Evolutionary conservation across 2,797 vertebrate genomes (phyloP), one percentile per base, ranked within the genome.

Genomic region (Orientallactaga sibirica): DNA sequence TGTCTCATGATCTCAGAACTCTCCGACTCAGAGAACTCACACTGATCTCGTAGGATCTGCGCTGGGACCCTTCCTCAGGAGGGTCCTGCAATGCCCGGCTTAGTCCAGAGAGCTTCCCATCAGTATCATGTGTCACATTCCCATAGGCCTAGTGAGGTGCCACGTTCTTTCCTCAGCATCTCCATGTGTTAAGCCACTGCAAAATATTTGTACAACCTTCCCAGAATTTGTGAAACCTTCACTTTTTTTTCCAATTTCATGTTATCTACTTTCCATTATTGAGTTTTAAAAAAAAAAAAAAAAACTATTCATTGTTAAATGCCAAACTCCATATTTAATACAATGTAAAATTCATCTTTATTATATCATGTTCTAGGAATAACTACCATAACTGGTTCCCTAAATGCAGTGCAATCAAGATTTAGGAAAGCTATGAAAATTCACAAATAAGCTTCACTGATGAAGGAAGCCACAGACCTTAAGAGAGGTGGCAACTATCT

Each of bases 261-360:
- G 3, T 37, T 33, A 62, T 25, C 14, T 27, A 73, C 33, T 91
- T 75, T 43, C 55, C 52, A 70, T 9, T 22, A 1, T 78, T 88
- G 90, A 73, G 68, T 96, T 92, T 27, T n/a, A 25, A 12, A 62
- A 88, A 88, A 37, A 37, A 25, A 12, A 62, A 88, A 88, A 37
- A 22, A 33, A 82, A 76, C 61, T 88, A 75, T 43, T 70, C n/a
- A 55, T 52, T 14, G n/a, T 88, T 83, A 58, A 86, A 83, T 27
- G 86, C 8, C 61, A 29, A 76, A n/a, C 71, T 86, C 68, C 18
- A 64, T 18, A 33, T 48, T 67, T 66, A 78, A 37, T 41, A 86
- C 29, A 77, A 64, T 41, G 62, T 24, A 27, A 80, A 86, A 76
- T 20, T 19, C 64, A 25, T 48, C 52, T 86, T 66, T 64, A 22